Percentiles rank a stretch among this genome's conserved stretches.
phyloP scores from a whole-genome alignment of 2,797 vertebrate species.

The Manis javanica region DNA sequence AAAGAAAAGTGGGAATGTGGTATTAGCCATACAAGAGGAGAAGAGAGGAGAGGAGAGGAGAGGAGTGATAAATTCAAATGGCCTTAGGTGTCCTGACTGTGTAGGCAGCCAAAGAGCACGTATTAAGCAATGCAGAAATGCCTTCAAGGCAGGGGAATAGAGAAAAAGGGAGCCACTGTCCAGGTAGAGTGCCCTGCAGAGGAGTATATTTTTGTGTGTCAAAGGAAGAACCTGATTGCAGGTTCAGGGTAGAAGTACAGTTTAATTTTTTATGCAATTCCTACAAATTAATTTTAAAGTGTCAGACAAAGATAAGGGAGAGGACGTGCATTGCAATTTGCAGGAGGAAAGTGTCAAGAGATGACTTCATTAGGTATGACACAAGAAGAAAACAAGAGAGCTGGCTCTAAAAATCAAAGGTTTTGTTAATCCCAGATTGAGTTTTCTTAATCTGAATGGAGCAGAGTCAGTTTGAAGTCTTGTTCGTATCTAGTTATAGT shows the following conservation, averaged over 20 bases:
- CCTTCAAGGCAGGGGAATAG: slow-evolving; percentile 89
- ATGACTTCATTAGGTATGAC: slow-evolving; percentile 79
- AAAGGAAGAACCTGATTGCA: slow-evolving; percentile 82
- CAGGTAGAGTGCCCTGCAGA: slow-evolving; percentile 81
- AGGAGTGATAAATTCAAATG: slow-evolving; percentile 87
- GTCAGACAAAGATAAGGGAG: slow-evolving; percentile 79
- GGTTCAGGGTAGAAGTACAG: slow-evolving; percentile 83
- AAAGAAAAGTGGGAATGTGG: slow-evolving; percentile 91
- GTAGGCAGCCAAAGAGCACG: slow-evolving; percentile 89
- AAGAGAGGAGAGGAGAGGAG: slow-evolving; percentile 84
- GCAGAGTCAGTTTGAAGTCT: slow-evolving; percentile 75
- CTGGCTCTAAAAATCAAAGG: slow-evolving; percentile 77
- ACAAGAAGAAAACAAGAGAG: slow-evolving; percentile 14
- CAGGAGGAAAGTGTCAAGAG: slow-evolving; percentile 78
- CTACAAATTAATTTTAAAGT: slow-evolving; percentile 81
- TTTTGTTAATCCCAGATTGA: slow-evolving; percentile 70
- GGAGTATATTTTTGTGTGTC: slow-evolving; percentile 81
- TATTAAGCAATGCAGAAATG: slow-evolving; percentile 93
- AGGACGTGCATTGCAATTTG: slow-evolving; percentile 74
- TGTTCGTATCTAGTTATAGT: slow-evolving; percentile 59
- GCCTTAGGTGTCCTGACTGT: slow-evolving; percentile 86
- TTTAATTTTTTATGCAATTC: slow-evolving; percentile 84
- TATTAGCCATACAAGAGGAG: slow-evolving; percentile 87
- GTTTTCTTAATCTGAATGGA: slow-evolving; percentile 68
- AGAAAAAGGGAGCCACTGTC: slow-evolving; percentile 81